Percentiles rank a stretch among this genome's conserved stretches.
phyloP scores from a whole-genome alignment of 1,140 invertebrate genomes.

The Drosophila nigromelanica region DNA sequence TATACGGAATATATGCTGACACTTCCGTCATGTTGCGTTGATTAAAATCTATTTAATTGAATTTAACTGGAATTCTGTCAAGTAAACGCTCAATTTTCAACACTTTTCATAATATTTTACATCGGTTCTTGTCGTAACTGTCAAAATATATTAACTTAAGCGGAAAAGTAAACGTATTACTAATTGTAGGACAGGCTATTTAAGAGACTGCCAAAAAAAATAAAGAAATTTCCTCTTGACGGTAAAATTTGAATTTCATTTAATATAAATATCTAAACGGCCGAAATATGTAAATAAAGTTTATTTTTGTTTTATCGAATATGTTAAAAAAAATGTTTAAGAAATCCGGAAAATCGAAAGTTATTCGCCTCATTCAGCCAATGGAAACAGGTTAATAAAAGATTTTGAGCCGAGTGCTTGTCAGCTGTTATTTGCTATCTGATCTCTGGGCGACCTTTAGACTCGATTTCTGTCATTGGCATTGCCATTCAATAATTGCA shows the following conservation, averaged over 20 bases:
- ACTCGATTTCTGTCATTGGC: constrained; percentile 3
- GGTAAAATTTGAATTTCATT: not conserved
- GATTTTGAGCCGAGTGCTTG: not conserved
- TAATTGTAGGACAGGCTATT: not conserved
- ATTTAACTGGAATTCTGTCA: constrained; percentile 39
- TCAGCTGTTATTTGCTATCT: constrained; percentile 21
- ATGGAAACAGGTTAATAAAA: not conserved
- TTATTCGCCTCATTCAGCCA: not conserved
- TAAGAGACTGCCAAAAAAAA: too few relatives aligned
- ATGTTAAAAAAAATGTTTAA: not conserved
- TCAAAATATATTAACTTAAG: constrained; percentile 5
- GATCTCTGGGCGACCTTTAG: constrained; percentile 23
- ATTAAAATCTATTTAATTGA: constrained; percentile 74
- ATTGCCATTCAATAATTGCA: constrained; percentile 50
- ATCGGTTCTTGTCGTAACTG: not conserved
- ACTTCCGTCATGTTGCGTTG: constrained; percentile 71
- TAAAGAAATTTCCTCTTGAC: not conserved
- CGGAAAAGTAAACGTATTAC: not conserved
- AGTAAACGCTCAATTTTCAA: not conserved
- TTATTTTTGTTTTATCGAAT: not conserved
- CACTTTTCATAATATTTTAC: constrained; percentile 10
- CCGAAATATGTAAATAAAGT: not conserved
- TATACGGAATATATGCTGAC: constrained; percentile 46
- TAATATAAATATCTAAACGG: not conserved
- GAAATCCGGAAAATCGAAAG: constrained; percentile 7